Conservation (phyloP, 2,888 invertebrate genomes). For the Sipha maydis region DNA sequence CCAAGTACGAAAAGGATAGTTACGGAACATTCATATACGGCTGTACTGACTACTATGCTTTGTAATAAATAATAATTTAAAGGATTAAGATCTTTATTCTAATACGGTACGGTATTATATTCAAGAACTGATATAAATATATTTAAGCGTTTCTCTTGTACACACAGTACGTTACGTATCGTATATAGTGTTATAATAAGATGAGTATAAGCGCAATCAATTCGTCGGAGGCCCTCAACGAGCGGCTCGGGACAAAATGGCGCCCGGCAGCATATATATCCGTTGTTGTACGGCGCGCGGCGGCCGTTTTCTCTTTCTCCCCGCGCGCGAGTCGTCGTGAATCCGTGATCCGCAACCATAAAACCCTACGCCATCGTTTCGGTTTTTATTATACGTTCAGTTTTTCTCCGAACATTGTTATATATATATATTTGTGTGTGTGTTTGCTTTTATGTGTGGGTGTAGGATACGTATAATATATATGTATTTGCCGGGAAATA, state of each 20-base stretch:
- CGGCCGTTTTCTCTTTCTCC: slow-evolving; percentile 23
- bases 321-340: slow-evolving; percentile 29
- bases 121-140: neutral
- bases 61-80: too few species aligned
- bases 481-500: slow-evolving; percentile 10
- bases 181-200: neutral
- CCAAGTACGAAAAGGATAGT: too few species aligned
- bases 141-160: too few species aligned
- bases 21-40: too few species aligned
- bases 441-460: neutral
- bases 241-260: slow-evolving; percentile 56
- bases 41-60: too few species aligned
- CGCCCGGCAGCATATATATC: slow-evolving; percentile 35
- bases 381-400: slow-evolving; percentile 46
- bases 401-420: slow-evolving; percentile 5
- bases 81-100: too few species aligned
- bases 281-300: neutral
- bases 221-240: slow-evolving; percentile 20
- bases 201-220: neutral
- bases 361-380: slow-evolving; percentile 36
- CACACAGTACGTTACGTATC: too few species aligned
- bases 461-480: neutral
- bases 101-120: too few species aligned
- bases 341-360: slow-evolving; percentile 60
- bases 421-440: neutral